Conservation (phyloP, 2,113 vertebrate species). For the Apus apus region DNA sequence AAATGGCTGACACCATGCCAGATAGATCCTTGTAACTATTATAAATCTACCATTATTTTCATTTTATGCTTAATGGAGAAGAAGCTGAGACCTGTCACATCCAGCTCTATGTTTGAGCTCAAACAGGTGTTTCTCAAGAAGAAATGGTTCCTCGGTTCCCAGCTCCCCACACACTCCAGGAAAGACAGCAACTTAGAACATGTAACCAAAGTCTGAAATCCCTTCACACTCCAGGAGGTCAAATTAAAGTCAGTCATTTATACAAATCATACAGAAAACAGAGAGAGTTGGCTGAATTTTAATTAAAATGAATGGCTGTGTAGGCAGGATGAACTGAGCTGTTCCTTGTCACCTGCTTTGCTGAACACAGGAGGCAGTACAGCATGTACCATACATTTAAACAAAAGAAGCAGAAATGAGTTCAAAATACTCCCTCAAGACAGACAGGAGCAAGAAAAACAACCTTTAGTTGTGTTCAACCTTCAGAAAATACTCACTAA, state of each 20-base stretch:
- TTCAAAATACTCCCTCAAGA: not conserved
- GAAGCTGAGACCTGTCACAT: not conserved
- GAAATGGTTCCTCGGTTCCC: not conserved
- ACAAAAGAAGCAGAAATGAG: not conserved
- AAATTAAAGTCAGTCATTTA: conserved; percentile 63
- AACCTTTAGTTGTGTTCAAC: not conserved
- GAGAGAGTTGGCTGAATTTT: conserved; percentile 13
- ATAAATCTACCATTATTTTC: conserved; percentile 2
- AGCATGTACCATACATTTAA: not conserved
- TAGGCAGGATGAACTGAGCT: conserved; percentile 12
- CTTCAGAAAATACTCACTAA: not conserved
- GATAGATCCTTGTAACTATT: not conserved
- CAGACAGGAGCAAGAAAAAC: not conserved
- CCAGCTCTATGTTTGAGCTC: not conserved
- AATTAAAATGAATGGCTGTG: conserved; percentile 56
- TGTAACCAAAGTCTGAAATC: conserved; percentile 24
- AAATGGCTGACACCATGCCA: conserved; percentile 13
- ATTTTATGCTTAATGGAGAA: not conserved
- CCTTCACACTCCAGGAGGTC: conserved; percentile 46
- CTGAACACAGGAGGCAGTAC: conserved; percentile 22
- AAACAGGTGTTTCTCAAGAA: not conserved
- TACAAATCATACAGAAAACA: conserved; percentile 36
- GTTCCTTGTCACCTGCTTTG: not conserved
- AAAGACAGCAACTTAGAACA: not conserved
- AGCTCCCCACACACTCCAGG: not conserved